phyloP scores from a whole-genome alignment of 2,113 vertebrate species.

The Carettochelys insculpta region DNA sequence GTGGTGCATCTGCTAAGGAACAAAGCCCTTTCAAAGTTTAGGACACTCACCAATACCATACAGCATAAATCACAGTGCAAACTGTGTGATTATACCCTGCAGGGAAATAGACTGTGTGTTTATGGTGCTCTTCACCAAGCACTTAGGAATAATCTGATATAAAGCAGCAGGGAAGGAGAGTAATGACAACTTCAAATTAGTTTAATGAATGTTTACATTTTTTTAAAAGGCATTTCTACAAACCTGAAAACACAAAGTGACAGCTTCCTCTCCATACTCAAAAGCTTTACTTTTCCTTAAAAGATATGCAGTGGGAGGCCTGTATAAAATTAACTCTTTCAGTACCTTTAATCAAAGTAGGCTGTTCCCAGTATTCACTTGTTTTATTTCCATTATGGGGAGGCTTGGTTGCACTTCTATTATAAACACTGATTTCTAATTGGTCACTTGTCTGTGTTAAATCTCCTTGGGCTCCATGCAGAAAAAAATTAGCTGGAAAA shows the following conservation, averaged over 20 bases:
- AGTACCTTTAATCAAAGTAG: rapidly evolving
- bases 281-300: conserved; percentile 44
- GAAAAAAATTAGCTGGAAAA: background rate
- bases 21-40: conserved; percentile 78
- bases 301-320: background rate
- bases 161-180: conserved; percentile 88
- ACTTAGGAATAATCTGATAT: conserved; percentile 91
- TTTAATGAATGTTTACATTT: conserved; percentile 91
- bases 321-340: conserved; percentile 71
- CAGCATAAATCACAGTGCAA: conserved; percentile 85
- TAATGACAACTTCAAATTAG: conserved; percentile 91
- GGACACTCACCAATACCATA: conserved; percentile 78
- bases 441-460: conserved; percentile 65
- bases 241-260: conserved; percentile 81
- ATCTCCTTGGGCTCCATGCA: background rate
- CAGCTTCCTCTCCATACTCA: conserved; percentile 73
- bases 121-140: conserved; percentile 87
- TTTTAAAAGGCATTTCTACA: conserved; percentile 78
- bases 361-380: background rate
- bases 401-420: conserved; percentile 3
- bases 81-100: conserved; percentile 89
- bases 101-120: conserved; percentile 87
- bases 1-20: conserved; percentile 69
- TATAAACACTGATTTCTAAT: background rate
- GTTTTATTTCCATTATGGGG: background rate